Base-by-base conservation (phyloP, 2,113 vertebrate genomes). In the Cinclus mexicanus region DNA sequence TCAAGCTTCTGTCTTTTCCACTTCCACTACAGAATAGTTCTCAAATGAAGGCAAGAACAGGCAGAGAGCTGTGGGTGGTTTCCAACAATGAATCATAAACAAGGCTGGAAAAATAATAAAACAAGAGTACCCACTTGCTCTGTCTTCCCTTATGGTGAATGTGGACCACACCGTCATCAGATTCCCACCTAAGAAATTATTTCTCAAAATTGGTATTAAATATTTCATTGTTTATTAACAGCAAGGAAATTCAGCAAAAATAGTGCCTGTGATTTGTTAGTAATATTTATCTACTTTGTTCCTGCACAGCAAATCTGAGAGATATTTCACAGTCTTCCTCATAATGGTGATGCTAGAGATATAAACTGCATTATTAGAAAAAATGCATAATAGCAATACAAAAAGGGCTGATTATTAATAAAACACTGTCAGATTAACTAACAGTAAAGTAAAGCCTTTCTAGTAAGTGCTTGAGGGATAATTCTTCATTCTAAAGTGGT, bases 331-430 rank as follows among this genome's bases (percentile, higher is more conserved):
- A 56, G 63, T 70, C 85, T 22, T 93, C 75, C 85, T 92, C 89
- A 50, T 87, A 96, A 93, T 87, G 47, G 93, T 24, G 93, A 95
- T 90, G 90, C 70, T 81, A 70, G 81, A 91, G 93, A 97, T 95
- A 96, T 50, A 96, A 96, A 96, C 47, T 63, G 55, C 9, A 19
- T 81, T 94, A 95, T 93, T 83, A 93, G 94, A 67, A 94, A 91
- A 97, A 97, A 91, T 82, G 78, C 70, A 67, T 94, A 93, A 93
- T 84, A 84, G 86, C 90, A 94, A 84, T 68, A 94, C 87, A 94
- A 91, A 95, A 94, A 95, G 53, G 63, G 59, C 75, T 94, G 93
- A 96, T 97, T 95, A 93, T 96, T 94, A 95, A 96, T 96, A 93
- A 97, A 97, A 93, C 69, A 83, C 57, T 92, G 95, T 91, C 94